Evolutionary conservation across 2,113 vertebrate species (phyloP).

Genomic region (Oryzias melastigma): DNA sequence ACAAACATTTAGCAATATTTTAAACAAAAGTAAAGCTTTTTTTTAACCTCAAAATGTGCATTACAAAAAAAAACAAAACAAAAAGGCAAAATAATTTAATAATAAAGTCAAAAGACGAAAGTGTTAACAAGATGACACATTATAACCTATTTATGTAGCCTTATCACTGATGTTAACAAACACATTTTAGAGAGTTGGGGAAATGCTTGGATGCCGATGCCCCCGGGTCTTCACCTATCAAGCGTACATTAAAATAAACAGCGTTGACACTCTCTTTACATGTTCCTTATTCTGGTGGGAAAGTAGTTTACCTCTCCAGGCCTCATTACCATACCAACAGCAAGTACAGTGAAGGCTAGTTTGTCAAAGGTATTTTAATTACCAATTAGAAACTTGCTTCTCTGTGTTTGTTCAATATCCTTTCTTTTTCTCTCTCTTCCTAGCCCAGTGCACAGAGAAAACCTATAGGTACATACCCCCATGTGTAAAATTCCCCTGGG

Average conservation of each 20-base stretch:
- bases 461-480: slow-evolving; percentile 34
- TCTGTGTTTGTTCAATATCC: slow-evolving; percentile 43
- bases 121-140: too few species aligned
- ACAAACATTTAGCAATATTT: too few species aligned
- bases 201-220: too few species aligned
- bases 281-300: slow-evolving; percentile 42
- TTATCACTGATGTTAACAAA: too few species aligned
- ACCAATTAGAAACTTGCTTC: slow-evolving; percentile 71
- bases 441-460: slow-evolving; percentile 23
- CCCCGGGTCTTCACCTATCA: slow-evolving; percentile 6
- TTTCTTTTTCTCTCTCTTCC: slow-evolving; percentile 16
- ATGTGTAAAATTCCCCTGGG: slow-evolving; percentile 49
- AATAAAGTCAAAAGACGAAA: too few species aligned
- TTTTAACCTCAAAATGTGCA: too few species aligned
- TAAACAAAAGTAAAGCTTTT: too few species aligned
- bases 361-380: slow-evolving; percentile 73
- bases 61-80: too few species aligned
- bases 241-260: slow-evolving; percentile 6
- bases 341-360: slow-evolving; percentile 54
- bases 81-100: too few species aligned
- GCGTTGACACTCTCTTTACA: slow-evolving; percentile 14
- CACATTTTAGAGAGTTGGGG: too few species aligned
- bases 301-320: slow-evolving; percentile 63
- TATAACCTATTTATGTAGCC: too few species aligned
- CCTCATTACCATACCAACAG: slow-evolving; percentile 71